A percentile compares a stretch with the other conserved stretches of the same genome.
Conservation (phyloP, 92 coral and sea anemone species). For the Pocillopora grandis region DNA sequence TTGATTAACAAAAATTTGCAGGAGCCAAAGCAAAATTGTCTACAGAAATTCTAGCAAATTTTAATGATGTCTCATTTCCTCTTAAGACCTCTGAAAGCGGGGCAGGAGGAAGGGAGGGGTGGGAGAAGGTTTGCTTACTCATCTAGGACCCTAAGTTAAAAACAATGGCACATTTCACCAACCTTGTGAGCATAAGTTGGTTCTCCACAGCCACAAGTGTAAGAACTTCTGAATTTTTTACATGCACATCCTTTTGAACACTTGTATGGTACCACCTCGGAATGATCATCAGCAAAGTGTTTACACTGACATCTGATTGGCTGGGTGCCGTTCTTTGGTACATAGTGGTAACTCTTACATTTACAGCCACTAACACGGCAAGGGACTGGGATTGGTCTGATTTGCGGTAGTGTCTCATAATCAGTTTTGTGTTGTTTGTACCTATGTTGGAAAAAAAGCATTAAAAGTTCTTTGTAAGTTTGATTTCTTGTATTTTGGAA, state of each 20-base stretch:
- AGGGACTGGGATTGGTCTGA: constrained; percentile 88
- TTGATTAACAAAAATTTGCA: no score
- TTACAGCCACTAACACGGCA: constrained; percentile 83
- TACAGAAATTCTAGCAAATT: no score
- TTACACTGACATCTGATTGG: constrained; percentile 99
- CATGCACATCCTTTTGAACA: constrained; percentile 91
- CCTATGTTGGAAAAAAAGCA: constrained; percentile 29
- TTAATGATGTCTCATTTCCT: no score
- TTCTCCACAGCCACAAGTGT: constrained; percentile 94
- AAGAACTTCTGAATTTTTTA: constrained; percentile 83
- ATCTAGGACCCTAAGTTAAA: background rate
- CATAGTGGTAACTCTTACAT: constrained; percentile 83
- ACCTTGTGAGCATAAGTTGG: constrained; percentile 96
- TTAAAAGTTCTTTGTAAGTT: background rate
- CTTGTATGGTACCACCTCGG: constrained; percentile 82
- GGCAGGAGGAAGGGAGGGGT: no score
- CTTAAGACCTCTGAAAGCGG: no score
- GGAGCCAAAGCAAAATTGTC: no score
- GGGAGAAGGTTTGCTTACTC: background rate
- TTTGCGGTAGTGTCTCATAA: constrained; percentile 74
- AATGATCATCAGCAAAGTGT: constrained; percentile 89
- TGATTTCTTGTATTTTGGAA: background rate
- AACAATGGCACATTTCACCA: constrained; percentile 1
- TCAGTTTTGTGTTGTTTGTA: constrained; percentile 95
- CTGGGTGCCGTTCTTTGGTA: constrained; percentile 93